Evolutionary conservation across 1,140 invertebrate species (phyloP).

Genomic region (Pentalonia nigronervosa): DNA sequence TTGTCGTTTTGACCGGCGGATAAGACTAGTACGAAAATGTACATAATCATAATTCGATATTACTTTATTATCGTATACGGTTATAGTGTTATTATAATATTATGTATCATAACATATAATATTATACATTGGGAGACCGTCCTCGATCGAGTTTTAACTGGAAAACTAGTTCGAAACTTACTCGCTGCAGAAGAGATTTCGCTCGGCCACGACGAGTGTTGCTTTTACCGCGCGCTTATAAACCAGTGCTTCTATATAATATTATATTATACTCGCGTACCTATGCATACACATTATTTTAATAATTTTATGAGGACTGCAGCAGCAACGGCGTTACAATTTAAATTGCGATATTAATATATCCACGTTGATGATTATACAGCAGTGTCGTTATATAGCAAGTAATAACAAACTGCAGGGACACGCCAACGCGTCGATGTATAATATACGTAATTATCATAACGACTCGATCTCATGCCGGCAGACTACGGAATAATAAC

Average conservation of each 20-base stretch:
- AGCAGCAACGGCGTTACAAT: not conserved
- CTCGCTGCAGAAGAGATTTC: not conserved
- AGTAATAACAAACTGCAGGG: not conserved
- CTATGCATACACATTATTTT: not conserved
- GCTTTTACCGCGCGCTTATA: not conserved
- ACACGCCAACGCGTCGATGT: not conserved
- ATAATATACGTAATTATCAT: not conserved
- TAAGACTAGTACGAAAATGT: not conserved
- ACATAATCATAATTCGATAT: not conserved
- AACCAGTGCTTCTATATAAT: not conserved
- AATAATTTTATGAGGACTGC: not conserved
- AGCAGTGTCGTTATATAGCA: not conserved
- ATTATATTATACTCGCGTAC: not conserved
- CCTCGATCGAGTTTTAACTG: constrained; percentile 28
- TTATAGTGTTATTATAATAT: not conserved
- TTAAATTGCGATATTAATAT: not conserved
- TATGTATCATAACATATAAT: not conserved
- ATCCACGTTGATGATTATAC: not conserved
- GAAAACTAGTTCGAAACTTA: constrained; percentile 41
- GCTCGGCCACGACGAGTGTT: not conserved
- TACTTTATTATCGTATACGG: not conserved
- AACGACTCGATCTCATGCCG: not conserved
- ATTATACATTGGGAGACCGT: not conserved
- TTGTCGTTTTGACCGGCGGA: not conserved
- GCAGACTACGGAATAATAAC: not conserved